Evolutionary conservation across 2,888 invertebrate species (phyloP), one percentile per base, ranked within the genome.

Genomic region (Lithophane leautieri): DNA sequence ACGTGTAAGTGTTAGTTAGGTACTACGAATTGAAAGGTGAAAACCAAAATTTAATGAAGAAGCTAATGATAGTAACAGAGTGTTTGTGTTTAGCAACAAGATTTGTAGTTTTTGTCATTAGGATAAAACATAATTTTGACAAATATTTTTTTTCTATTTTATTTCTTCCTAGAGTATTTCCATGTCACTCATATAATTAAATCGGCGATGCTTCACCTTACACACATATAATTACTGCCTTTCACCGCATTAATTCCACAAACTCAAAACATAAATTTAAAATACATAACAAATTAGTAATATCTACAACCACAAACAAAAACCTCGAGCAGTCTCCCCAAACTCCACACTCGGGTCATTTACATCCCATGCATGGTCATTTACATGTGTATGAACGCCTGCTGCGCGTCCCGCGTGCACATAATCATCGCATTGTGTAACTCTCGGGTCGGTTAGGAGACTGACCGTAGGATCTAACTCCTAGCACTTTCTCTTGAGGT

Each of bases 351-450:
- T 60, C 34, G 22, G 60, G 52, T 67, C 70, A 54, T 61, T 72
- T 61, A 60, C 67, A 22, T 40, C n/a, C 40, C 7, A 61, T 66
- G 82, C 63, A 54, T 68, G 58, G 69, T 63, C 42, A 61, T 52
- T 11, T 22, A 34, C n/a, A 47, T n/a, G 60, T 40, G 65, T 58
- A 11, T 22, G 67, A 34, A 52, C 60, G 68, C 60, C 70, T 58
- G 54, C 52, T 70, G 56, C 54, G 76, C 16, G 28, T 58, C 58
- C 28, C 28, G 19, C 73, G 67, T 70, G 73, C 78, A 61, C 70
- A 62, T 72, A 62, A 52, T 70, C 58, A 58, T 25, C 9, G 70
- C n/a, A 82, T 78, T 82, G 74, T 74, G 79, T 74, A 81, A 78
- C 54, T 60, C 34, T 47, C 19, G 40, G 70, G 42, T n/a, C 44